Evolutionary conservation across 2,113 vertebrate species (phyloP).

Genomic region (Leucopsar rothschildi): DNA sequence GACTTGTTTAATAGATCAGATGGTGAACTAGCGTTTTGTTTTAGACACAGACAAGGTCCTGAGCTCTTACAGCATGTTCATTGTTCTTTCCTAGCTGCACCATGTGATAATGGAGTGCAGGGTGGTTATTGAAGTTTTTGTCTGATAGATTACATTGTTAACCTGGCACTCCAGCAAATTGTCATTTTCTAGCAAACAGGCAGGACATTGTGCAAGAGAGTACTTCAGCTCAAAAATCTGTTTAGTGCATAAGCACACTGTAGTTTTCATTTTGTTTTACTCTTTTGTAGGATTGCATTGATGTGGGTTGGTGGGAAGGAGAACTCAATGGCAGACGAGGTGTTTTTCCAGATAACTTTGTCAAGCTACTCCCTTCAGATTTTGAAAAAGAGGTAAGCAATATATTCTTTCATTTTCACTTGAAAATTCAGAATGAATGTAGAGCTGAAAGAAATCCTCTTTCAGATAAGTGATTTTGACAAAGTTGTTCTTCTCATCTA

Average conservation of each 20-base stretch:
- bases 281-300: conserved; percentile 87
- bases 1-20: not conserved
- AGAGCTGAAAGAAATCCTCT: not conserved
- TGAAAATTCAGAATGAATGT: not conserved
- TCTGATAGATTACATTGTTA: not conserved
- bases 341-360: conserved; percentile 98
- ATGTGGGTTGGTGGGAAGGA: conserved; percentile 97
- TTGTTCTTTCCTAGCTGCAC: not conserved
- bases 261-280: not conserved
- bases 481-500: not conserved
- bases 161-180: conserved; percentile 1
- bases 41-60: not conserved
- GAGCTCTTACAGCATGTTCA: not conserved
- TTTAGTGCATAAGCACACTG: not conserved
- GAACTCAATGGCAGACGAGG: conserved; percentile 88
- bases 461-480: not conserved
- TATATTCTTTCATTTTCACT: not conserved
- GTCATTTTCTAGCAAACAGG: not conserved
- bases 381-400: conserved; percentile 89
- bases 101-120: not conserved
- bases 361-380: conserved; percentile 90
- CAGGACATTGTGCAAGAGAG: not conserved
- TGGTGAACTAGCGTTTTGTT: not conserved
- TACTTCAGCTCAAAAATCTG: not conserved
- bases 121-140: not conserved